Base-by-base conservation (phyloP, 2,113 vertebrate species). In the Montifringilla adamsi region DNA sequence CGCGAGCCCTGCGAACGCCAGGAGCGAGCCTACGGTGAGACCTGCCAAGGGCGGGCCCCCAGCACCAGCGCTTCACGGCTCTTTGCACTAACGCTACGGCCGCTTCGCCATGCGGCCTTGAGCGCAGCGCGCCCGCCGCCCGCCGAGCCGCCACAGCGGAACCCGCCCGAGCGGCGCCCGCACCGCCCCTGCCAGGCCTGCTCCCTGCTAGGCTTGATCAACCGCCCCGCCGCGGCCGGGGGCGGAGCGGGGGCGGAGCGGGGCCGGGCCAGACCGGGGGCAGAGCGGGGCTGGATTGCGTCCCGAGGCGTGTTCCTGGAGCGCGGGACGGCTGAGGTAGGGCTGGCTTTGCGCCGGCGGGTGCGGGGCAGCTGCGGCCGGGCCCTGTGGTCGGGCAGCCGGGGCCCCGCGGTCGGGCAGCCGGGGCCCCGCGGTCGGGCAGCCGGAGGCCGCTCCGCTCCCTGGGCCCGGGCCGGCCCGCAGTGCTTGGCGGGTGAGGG, bases 71-170 rank as follows among this genome's bases (percentile, higher is more conserved):
- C 41, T 41, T 39, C 41, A 41, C 14, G 41, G 41, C 41, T 41
- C 41, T 46, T 6, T 4, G 3, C 10, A 4, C 5, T 5, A 13
- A 7, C 4, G 15, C 47, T 3, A 2, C 8, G 6, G 50, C 33
- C 4, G 1, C 4, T 12, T 5, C 19, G 8, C 59, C 0, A 0
- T 0, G 5, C 33, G 23, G 19, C 9, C 9, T 13, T 1, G 39
- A 9, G n/a, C 5, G n/a, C 60, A 9, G 74, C 55, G n/a, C 67
- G 9, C 15, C 4, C 14, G 2, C n/a, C 27, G 23, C 44, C n/a
- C 7, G 11, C 63, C 28, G 11, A 3, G 11, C 19, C 15, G 21
- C 39, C 3, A 8, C 60, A 10, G 24, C 30, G 19, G 5, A 4
- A 3, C 15, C 18, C 30, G 3, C 5, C n/a, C 27, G 13, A 15